These are phyloP conservation scores for Haliclona indistincta DNA, from an alignment of 37 sponge, comb jelly and placozoan genomes.

Conservation along the genomic window DNA sequence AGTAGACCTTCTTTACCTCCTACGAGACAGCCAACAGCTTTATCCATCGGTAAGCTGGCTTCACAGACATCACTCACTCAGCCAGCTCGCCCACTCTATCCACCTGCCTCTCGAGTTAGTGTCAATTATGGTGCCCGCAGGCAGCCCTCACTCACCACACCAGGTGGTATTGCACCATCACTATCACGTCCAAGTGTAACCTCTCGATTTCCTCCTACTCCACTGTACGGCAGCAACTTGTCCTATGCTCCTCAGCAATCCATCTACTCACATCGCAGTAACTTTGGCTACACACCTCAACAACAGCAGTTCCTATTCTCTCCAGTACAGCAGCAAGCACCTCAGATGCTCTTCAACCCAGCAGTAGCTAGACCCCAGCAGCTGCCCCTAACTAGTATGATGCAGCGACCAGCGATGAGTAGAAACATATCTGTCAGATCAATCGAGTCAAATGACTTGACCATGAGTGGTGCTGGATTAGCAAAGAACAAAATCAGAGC, in stretches of 20 bases:
- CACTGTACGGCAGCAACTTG: neutral
- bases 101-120: neutral
- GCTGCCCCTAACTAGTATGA: neutral
- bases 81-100: neutral
- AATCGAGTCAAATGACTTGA: neutral
- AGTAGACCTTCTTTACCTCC: slow-evolving; percentile 1
- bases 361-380: neutral
- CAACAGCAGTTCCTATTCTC: neutral
- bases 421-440: slow-evolving; percentile 1
- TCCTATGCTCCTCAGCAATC: neutral
- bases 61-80: slow-evolving; percentile 5
- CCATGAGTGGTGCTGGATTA: neutral
- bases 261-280: neutral
- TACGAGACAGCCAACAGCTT: neutral
- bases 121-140: too few relatives aligned
- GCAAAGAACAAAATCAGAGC: too few relatives aligned
- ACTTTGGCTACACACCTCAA: neutral
- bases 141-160: neutral
- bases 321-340: neutral
- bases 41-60: neutral
- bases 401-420: neutral
- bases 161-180: neutral
- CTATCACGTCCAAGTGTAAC: too few relatives aligned
- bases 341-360: neutral
- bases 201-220: neutral